Evolutionary conservation across 92 coral and sea anemone species (phyloP).

Genomic region (Paramuricea clavata): DNA sequence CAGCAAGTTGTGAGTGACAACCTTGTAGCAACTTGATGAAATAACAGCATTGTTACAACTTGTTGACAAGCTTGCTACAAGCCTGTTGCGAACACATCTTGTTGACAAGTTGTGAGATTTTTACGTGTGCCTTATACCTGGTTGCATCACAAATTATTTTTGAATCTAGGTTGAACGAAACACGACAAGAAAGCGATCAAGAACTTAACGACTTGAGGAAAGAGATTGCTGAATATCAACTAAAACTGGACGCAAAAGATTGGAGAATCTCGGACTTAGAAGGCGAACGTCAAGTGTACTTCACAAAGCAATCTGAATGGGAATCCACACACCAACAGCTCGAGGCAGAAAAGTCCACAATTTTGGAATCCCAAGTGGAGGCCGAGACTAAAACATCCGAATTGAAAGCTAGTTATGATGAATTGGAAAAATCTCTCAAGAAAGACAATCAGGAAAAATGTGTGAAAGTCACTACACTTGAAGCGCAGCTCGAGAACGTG

Average conservation of each 20-base stretch:
- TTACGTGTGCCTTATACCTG: no score
- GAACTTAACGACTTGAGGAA: slow-evolving; percentile 75
- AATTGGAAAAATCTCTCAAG: slow-evolving; percentile 70
- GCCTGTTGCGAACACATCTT: no score
- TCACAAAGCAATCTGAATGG: slow-evolving; percentile 75
- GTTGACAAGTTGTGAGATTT: no score
- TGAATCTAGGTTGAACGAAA: slow-evolving; percentile 63
- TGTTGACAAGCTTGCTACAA: no score
- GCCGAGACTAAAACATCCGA: slow-evolving; percentile 71
- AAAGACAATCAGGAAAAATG: slow-evolving; percentile 79
- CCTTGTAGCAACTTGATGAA: no score
- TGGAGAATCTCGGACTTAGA: slow-evolving; percentile 74
- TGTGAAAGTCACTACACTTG: slow-evolving; percentile 82
- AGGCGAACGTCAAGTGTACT: slow-evolving; percentile 73
- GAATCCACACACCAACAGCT: slow-evolving; percentile 75
- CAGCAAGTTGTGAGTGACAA: no score
- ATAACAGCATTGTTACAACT: no score
- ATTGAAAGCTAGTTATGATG: slow-evolving; percentile 74
- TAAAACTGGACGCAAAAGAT: slow-evolving; percentile 75
- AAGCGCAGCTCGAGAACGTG: slow-evolving; percentile 82
- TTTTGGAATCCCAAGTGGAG: slow-evolving; percentile 66
- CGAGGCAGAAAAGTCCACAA: slow-evolving; percentile 81
- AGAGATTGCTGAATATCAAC: slow-evolving; percentile 67
- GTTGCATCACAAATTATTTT: no score
- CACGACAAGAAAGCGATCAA: slow-evolving; percentile 70